These are phyloP conservation scores for Teleogryllus occipitalis DNA, from an alignment of 1,140 invertebrate genomes.

Conservation along the genomic window DNA sequence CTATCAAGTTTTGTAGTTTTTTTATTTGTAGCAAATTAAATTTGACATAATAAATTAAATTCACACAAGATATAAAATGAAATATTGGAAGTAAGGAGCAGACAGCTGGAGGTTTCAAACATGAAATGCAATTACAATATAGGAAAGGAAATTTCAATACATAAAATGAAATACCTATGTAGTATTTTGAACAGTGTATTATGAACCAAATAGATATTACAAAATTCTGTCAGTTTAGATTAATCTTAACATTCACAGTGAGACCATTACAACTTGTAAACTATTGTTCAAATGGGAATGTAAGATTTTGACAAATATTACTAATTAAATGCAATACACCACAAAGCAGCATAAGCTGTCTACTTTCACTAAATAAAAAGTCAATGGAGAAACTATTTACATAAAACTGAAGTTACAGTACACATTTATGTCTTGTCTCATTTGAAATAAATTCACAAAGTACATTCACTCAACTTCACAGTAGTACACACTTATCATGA, in stretches of 20 bases:
- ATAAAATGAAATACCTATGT: no score
- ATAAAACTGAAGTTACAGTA: background rate
- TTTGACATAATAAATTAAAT: no score
- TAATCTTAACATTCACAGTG: background rate
- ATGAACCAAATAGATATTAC: background rate
- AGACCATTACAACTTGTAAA: background rate
- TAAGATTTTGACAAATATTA: background rate
- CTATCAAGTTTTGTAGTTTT: no score
- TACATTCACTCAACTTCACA: background rate
- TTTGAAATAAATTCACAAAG: background rate
- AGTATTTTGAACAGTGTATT: background rate
- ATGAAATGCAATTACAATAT: no score
- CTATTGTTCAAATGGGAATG: slow-evolving; percentile 1
- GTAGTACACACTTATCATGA: background rate
- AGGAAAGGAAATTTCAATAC: no score
- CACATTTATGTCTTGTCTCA: background rate
- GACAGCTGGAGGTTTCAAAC: no score
- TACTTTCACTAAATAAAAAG: background rate
- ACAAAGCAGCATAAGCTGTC: background rate
- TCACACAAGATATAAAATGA: no score
- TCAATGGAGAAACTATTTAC: background rate
- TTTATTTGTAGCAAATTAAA: no score
- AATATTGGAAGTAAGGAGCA: no score
- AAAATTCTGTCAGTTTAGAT: background rate
- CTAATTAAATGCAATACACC: background rate